Conservation (phyloP, 2,797 vertebrate genomes). For the Eulemur coronatus region DNA sequence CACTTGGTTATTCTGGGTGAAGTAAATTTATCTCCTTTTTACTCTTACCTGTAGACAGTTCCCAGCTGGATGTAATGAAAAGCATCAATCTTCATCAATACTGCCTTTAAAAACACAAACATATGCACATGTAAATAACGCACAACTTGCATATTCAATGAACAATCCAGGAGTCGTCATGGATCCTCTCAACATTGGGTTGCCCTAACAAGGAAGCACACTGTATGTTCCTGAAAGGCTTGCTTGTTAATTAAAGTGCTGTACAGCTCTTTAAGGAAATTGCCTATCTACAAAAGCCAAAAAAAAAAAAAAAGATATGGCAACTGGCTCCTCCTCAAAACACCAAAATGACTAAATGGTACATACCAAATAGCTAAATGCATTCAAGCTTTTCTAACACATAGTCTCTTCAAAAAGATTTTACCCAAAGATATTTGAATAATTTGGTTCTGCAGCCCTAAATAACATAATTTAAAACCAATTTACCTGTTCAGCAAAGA, state of each 20-base stretch:
- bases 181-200: not conserved
- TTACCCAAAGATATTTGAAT: not conserved
- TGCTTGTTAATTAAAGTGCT: not conserved
- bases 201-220: not conserved
- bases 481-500: not conserved
- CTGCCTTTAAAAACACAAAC: constrained; percentile 85
- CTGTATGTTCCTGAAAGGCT: not conserved
- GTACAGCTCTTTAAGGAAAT: not conserved
- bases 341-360: not conserved
- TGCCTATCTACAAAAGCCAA: not conserved
- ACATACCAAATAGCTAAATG: too few relatives aligned
- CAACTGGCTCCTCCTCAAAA: not conserved
- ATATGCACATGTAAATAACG: fast-evolving
- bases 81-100: constrained; percentile 99
- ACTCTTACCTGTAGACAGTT: constrained; percentile 94
- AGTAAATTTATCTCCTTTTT: not conserved
- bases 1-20: not conserved
- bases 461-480: not conserved
- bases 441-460: not conserved
- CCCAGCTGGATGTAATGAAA: constrained; percentile 99
- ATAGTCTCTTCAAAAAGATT: not conserved
- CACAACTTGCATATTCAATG: not conserved
- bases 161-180: not conserved
- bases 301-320: not conserved
- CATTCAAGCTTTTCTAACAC: not conserved